Conservation (phyloP, 2,797 vertebrate genomes). For the Sebastes oblongus region DNA sequence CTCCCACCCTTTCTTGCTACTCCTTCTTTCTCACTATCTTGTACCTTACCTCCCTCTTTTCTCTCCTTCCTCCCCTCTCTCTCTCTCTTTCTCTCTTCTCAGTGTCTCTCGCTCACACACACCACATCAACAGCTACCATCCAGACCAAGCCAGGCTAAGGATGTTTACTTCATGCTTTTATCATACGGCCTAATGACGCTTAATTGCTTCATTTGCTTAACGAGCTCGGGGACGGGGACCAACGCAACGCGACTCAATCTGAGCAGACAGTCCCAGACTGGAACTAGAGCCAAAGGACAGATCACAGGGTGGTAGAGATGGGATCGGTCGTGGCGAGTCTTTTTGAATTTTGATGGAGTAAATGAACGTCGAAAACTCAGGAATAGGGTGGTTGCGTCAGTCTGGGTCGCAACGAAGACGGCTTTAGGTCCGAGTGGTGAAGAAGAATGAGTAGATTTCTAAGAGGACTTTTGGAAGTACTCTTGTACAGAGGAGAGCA, state of each 20-base stretch:
- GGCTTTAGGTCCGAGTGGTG: not conserved
- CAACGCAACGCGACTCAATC: not conserved
- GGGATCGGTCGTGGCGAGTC: not conserved
- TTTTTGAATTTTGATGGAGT: not conserved
- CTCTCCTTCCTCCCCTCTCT: not conserved
- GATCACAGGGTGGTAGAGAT: not conserved
- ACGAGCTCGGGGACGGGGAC: constrained; percentile 32
- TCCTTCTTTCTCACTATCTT: constrained; percentile 29
- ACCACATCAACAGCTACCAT: constrained; percentile 24
- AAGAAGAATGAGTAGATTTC: not conserved
- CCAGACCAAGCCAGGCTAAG: constrained; percentile 26
- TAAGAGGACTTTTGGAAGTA: not conserved
- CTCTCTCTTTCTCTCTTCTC: not conserved
- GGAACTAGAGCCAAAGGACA: constrained; percentile 4
- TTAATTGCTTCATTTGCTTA: constrained; percentile 78
- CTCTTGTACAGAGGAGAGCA: not conserved
- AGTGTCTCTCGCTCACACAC: constrained; percentile 15
- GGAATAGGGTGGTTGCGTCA: not conserved
- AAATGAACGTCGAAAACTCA: not conserved
- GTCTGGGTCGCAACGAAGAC: not conserved
- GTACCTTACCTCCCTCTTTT: constrained; percentile 11
- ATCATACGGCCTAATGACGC: constrained; percentile 73
- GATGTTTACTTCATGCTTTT: constrained; percentile 81
- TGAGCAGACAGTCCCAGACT: not conserved
- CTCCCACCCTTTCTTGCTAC: constrained; percentile 40